Evolutionary conservation across 2,888 invertebrate species (phyloP).

Genomic region (Andrena marginata): DNA sequence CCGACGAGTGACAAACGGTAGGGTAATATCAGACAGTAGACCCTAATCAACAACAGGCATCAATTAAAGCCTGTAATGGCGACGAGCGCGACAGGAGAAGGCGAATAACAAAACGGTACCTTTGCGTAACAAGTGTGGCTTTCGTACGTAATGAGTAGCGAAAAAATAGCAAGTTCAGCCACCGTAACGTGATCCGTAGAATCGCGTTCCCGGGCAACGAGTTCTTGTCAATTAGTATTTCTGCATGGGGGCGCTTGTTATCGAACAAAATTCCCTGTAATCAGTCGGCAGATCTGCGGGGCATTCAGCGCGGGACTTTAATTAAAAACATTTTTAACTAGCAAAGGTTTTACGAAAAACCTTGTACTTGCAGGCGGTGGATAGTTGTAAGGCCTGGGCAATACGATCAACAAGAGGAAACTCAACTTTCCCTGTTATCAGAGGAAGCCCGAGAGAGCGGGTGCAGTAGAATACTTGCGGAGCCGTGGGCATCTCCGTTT

Average conservation of each 20-base stretch:
- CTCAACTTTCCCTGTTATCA: slow-evolving; percentile 64
- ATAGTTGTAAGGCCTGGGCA: slow-evolving; percentile 13
- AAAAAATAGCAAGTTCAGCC: background rate
- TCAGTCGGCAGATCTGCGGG: background rate
- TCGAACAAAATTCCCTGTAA: slow-evolving; percentile 23
- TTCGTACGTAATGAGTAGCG: background rate
- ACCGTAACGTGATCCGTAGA: background rate
- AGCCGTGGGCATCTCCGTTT: slow-evolving; percentile 40
- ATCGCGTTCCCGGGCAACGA: background rate
- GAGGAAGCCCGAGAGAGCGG: slow-evolving; percentile 42
- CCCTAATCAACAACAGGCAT: too few species aligned
- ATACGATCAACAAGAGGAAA: slow-evolving; percentile 44
- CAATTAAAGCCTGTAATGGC: too few species aligned
- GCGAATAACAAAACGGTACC: background rate
- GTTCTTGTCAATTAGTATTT: slow-evolving; percentile 28
- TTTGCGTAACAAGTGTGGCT: background rate
- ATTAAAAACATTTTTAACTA: slow-evolving; percentile 52
- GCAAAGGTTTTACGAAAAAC: slow-evolving; percentile 19
- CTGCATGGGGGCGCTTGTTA: background rate
- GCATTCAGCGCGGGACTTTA: slow-evolving; percentile 26
- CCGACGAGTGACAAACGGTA: too few species aligned
- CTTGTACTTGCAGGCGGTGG: background rate
- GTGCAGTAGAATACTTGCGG: slow-evolving; percentile 38
- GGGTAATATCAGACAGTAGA: too few species aligned
- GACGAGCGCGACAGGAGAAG: background rate